Evolutionary conservation across 2,113 vertebrate species (phyloP), one percentile per base, ranked within the genome.

Genomic region (Aplodontia rufa): DNA sequence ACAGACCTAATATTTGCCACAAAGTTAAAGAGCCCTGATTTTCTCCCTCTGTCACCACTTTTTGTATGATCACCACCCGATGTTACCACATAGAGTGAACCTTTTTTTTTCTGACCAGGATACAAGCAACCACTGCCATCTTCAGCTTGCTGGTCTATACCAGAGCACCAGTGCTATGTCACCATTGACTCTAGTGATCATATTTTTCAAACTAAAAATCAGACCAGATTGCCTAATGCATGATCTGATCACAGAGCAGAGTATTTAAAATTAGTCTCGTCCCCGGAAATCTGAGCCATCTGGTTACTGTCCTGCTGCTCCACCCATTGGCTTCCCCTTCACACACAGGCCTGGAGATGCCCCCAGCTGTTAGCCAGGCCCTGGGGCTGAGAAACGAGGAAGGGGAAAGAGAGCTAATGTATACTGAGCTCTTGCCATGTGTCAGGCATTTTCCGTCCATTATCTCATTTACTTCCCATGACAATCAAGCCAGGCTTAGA

Each of bases 191-290:
- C 35, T 28, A 82, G 81, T 75, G 79, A 75, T 81, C 40, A 72
- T 80, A 75, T 75, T 96, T 93, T 95, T 96, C 79, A 90, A 81
- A 69, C 49, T 30, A 90, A 96, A 86, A 83, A 62, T 83, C 78
- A 91, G 82, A 32, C 53, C 90, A 90, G 62, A 90, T 82, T 96
- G 78, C 82, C 53, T 94, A 95, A 94, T 82, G 37, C 69, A 90
- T 85, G 76, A 93, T 87, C 86, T 88, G 92, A 91, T 93, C 92
- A 92, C 71, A 92, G 76, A 94, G 68, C 37, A 95, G 64, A 97
- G 68, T 97, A 93, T 83, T 97, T 90, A 91, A 94, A 95, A 96
- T 95, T 79, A 94, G 66, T 66, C 90, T 94, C 92, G 58, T 96
- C 91, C 83, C 89, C 4, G 4, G 91, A 95, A 97, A 95, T 95